phyloP scores from a whole-genome alignment of 2,888 invertebrate species.

The Rhodophaea formosa region DNA sequence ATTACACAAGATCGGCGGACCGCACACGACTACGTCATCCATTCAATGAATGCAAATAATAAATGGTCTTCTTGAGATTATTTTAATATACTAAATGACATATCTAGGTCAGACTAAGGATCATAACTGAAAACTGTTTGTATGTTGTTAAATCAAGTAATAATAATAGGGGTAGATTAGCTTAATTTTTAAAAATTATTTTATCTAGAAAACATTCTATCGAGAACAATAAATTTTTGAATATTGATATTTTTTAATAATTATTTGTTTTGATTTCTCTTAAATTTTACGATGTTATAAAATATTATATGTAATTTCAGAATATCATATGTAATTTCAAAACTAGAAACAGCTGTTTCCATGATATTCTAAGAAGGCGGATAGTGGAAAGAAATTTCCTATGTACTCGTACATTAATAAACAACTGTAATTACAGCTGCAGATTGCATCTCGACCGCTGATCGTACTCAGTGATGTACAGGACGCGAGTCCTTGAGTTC shows the following conservation, averaged over 20 bases:
- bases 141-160: no score
- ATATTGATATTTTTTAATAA: no score
- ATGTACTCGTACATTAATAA: not conserved
- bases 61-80: not conserved
- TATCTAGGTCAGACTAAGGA: not conserved
- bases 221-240: no score
- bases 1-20: conserved; percentile 4
- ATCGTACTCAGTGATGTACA: not conserved
- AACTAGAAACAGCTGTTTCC: not conserved
- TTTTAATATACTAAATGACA: not conserved
- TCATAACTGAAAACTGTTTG: no score
- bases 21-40: not conserved
- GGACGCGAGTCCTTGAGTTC: no score
- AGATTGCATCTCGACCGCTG: not conserved
- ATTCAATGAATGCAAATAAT: conserved; percentile 5
- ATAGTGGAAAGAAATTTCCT: not conserved
- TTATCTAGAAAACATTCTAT: no score
- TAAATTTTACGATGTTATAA: not conserved
- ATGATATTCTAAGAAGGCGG: not conserved
- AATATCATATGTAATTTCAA: no score
- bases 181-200: no score
- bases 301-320: not conserved
- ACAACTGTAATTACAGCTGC: not conserved
- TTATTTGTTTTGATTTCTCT: no score
- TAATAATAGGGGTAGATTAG: no score